Evolutionary conservation across 2,113 vertebrate genomes (phyloP).

Genomic region (Pseudopodoces humilis): DNA sequence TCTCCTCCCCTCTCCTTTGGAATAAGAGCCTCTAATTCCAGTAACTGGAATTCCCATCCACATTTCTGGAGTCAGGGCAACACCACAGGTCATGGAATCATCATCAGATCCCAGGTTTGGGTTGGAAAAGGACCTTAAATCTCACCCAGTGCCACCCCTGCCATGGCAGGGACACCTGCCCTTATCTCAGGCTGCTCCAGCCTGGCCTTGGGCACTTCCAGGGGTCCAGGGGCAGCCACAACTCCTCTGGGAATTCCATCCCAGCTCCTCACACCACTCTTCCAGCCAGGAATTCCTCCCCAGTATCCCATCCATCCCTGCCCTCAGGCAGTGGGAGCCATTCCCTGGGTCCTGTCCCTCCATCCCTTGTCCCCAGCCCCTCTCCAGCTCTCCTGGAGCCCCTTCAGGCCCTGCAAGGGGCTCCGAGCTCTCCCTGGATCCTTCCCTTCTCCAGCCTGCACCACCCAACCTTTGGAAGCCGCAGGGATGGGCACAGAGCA

Average conservation of each 20-base stretch:
- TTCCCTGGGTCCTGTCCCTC: neutral
- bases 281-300: fast-evolving
- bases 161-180: neutral
- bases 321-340: neutral
- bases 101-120: neutral
- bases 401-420: neutral
- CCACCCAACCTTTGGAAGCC: neutral
- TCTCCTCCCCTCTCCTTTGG: neutral
- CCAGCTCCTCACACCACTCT: neutral
- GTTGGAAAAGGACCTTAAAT: neutral
- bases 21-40: neutral
- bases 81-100: neutral
- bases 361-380: neutral
- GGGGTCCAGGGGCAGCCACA: neutral
- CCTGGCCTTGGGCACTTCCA: neutral
- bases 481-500: fast-evolving
- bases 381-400: neutral
- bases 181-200: fast-evolving
- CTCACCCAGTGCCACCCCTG: neutral
- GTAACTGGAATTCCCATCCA: too few relatives aligned
- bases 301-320: neutral
- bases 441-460: neutral
- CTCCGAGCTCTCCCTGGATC: neutral
- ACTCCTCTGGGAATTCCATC: neutral
- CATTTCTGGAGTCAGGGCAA: neutral